Base-by-base conservation (phyloP, 1,140 invertebrate genomes). In the Drosophila virilis region DNA sequence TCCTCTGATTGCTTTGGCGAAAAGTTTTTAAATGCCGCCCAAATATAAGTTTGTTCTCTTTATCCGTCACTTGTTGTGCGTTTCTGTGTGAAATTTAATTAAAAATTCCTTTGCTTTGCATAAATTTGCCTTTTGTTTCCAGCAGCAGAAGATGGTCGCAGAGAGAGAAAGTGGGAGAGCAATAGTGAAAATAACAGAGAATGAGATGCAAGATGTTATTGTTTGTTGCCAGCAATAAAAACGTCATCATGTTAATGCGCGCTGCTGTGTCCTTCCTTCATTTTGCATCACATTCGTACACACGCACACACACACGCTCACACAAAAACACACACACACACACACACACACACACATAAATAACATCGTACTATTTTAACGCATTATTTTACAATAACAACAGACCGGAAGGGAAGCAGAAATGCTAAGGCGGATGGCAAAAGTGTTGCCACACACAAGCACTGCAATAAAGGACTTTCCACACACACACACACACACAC, bases 101-200 rank as follows among this genome's bases (percentile, higher is more conserved):
- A 88, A 89, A 86, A 89, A 88, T 89, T 89, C 80, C 76, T 74
- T 83, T 70, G 77, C 77, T 88, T 71, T 88, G 83, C 83, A 88
- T 88, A 88, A 88, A 88, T 88, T 88, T 88, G 73, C 55, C 85
- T 84, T 88, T 84, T 80, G 79, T 88, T 84, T 81, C 45, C 13
- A n/a, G 33, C 33, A 13, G 37, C 22, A 22, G 46, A 12, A 42
- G 54, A 28, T 28, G 3, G 22, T 3, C 6, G 15, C 5, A 12
- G 10, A 55, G 32, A 12, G n/a, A 45, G 46, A 12, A 9, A 35
- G 50, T 3, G 8, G 43, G 9, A 17, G 38, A 52, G 17, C 5
- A 6, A 37, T n/a, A 48, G 37, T 17, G 1, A 8, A 54, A 15
- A 17, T 17, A 55, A 54, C 9, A 22, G 8, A 57, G 59, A 40